Percentiles rank a stretch among this genome's conserved stretches.
phyloP scores from a whole-genome alignment of 2,797 vertebrate species.

The Falco cherrug region DNA sequence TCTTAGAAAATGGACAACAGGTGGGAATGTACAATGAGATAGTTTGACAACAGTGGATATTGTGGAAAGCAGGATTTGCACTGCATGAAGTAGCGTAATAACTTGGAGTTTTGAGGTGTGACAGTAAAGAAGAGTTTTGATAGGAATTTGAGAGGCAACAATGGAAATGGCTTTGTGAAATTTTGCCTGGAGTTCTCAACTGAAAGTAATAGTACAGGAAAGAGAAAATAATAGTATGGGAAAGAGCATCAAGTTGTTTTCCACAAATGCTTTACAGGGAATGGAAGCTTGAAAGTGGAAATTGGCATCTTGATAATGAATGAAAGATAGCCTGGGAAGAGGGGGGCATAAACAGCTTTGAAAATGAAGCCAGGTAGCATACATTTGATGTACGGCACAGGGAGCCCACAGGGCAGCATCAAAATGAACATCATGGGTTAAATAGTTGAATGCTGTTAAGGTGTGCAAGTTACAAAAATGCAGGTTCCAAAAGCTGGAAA shows the following conservation, averaged over 20 bases:
- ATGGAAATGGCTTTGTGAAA: neutral
- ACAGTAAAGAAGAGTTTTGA: neutral
- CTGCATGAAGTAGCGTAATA: neutral
- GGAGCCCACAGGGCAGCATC: neutral
- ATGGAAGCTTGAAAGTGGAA: neutral
- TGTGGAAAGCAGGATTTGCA: neutral
- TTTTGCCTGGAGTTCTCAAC: neutral
- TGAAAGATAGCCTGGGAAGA: neutral
- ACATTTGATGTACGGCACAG: neutral
- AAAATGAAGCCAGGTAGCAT: neutral
- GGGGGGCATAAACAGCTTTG: neutral
- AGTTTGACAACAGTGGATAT: neutral
- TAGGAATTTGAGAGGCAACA: neutral
- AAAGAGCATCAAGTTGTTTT: neutral
- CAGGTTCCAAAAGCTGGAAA: neutral
- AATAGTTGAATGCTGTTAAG: neutral
- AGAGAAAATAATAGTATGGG: neutral
- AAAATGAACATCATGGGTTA: neutral
- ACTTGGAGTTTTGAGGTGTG: neutral
- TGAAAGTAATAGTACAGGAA: neutral
- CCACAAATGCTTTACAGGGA: neutral
- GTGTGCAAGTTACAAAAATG: neutral
- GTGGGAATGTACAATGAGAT: neutral
- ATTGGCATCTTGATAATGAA: neutral
- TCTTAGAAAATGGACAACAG: neutral